Evolutionary conservation across 2,113 vertebrate genomes (phyloP).

Genomic region (Triplophysa dalaica): DNA sequence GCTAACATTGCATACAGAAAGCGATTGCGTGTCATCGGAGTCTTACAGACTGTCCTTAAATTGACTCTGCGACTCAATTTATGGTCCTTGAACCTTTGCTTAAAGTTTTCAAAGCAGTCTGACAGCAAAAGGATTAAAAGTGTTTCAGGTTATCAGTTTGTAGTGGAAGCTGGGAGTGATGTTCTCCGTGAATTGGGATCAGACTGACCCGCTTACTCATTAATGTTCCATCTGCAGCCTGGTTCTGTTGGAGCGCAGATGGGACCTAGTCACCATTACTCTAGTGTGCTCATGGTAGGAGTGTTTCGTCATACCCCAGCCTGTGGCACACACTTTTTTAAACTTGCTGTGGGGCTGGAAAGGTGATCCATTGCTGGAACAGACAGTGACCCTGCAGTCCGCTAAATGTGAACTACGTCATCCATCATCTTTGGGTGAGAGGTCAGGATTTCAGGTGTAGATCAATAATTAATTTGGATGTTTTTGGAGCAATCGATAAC

Average conservation of each 20-base stretch:
- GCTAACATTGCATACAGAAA: constrained; percentile 68
- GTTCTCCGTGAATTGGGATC: constrained; percentile 3
- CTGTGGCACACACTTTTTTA: constrained; percentile 1
- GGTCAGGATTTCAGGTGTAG: constrained; percentile 61
- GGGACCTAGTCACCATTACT: constrained; percentile 60
- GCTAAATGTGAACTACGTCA: constrained; percentile 31
- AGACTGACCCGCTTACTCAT: constrained; percentile 55
- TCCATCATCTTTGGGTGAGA: constrained; percentile 42
- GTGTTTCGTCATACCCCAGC: constrained; percentile 13
- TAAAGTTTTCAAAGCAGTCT: constrained; percentile 31
- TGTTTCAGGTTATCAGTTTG: not conserved
- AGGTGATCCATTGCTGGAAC: not conserved
- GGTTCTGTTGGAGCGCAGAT: constrained; percentile 64
- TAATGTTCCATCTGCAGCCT: constrained; percentile 63
- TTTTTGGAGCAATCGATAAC: constrained; percentile 70
- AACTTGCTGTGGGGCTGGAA: not conserved
- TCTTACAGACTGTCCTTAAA: constrained; percentile 67
- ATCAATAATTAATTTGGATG: constrained; percentile 77
- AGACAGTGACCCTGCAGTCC: not conserved
- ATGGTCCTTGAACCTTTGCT: constrained; percentile 52
- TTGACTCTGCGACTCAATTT: constrained; percentile 53
- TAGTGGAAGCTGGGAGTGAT: not conserved
- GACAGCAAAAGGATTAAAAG: not conserved
- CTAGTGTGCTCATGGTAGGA: constrained; percentile 29
- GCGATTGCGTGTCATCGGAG: constrained; percentile 57